Evolutionary conservation across 2,113 vertebrate genomes (phyloP).

Genomic region (Boulengeromyrus knoepffleri): DNA sequence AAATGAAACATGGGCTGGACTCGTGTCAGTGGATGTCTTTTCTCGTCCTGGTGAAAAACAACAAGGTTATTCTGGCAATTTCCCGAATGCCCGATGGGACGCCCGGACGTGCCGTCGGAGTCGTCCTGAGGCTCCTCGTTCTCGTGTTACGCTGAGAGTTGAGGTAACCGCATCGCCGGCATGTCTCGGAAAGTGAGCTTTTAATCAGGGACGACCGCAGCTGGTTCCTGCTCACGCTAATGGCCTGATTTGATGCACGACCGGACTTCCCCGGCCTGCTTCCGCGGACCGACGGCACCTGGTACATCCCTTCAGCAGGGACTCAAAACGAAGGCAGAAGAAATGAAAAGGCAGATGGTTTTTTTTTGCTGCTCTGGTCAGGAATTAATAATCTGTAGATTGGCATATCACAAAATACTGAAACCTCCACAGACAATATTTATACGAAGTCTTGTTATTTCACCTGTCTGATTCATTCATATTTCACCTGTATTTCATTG

Average conservation of each 20-base stretch:
- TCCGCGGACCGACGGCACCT: background rate
- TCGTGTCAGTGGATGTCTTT: background rate
- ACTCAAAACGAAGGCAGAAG: background rate
- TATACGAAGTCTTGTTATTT: background rate
- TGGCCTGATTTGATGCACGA: background rate
- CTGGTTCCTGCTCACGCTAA: background rate
- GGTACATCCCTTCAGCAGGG: background rate
- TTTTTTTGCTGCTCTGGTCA: background rate
- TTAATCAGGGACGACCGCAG: background rate
- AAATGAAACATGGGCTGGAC: background rate
- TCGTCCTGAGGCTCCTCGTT: background rate
- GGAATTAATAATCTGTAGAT: background rate
- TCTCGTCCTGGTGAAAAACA: background rate
- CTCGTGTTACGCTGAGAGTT: background rate
- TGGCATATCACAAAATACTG: background rate
- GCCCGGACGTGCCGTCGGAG: background rate
- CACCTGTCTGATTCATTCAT: background rate
- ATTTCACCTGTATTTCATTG: background rate
- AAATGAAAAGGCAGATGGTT: background rate
- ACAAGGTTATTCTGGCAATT: background rate
- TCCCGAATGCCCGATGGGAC: background rate
- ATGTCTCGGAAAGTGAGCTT: background rate
- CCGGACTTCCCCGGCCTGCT: background rate
- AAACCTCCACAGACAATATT: background rate
- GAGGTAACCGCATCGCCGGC: background rate